Evolutionary conservation across 2,797 vertebrate genomes (phyloP).

Genomic region (Spheniscus humboldti): DNA sequence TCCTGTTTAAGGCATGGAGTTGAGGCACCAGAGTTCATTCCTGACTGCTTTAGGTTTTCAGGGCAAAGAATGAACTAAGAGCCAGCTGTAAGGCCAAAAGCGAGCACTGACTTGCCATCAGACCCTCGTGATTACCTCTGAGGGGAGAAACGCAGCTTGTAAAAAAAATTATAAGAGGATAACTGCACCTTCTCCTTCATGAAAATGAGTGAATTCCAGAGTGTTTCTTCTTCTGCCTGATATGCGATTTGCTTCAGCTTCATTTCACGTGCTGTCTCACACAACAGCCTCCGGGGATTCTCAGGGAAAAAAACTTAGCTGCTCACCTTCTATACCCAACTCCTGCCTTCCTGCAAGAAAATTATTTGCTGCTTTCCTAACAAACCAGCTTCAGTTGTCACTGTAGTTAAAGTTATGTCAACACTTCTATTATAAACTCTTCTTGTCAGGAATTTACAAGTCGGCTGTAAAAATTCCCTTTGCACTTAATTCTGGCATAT

Average conservation of each 20-base stretch:
- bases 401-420: constrained; percentile 61
- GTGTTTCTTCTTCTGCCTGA: constrained; percentile 43
- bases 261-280: constrained; percentile 49
- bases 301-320: constrained; percentile 30
- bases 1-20: neutral
- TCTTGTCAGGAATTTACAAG: constrained; percentile 68
- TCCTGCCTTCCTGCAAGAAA: constrained; percentile 40
- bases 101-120: constrained; percentile 30
- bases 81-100: neutral
- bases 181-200: constrained; percentile 36
- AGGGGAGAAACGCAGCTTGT: neutral
- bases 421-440: constrained; percentile 63
- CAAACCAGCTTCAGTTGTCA: constrained; percentile 55
- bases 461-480: constrained; percentile 50
- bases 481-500: constrained; percentile 42
- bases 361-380: constrained; percentile 49
- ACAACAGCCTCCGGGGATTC: constrained; percentile 42
- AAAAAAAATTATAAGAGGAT: constrained; percentile 12
- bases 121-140: constrained; percentile 11
- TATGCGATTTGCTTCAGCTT: constrained; percentile 34
- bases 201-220: constrained; percentile 55
- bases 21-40: neutral
- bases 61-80: neutral
- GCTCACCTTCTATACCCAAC: constrained; percentile 35
- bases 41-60: neutral